A percentile compares a stretch with the other conserved stretches of the same genome.
These are phyloP conservation scores for Eumacrocentrus americanus DNA, from an alignment of 2,888 invertebrate genomes.

Conservation along the genomic window DNA sequence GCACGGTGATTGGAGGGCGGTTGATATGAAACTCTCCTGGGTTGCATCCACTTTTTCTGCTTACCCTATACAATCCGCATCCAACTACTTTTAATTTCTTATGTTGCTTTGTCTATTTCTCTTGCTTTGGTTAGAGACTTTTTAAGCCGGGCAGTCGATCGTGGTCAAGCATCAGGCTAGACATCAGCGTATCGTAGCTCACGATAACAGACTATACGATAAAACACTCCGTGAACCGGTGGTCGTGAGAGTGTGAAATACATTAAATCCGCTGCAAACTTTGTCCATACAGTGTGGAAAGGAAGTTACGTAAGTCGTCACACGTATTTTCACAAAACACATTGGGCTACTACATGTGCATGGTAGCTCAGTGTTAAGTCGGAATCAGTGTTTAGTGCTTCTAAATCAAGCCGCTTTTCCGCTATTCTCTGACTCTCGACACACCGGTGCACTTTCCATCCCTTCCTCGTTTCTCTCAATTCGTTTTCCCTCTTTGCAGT, in stretches of 20 bases:
- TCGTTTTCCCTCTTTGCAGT: conserved; percentile 5
- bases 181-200: too few relatives aligned
- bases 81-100: background rate
- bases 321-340: conserved; percentile 23
- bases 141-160: background rate
- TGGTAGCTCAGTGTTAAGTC: conserved; percentile 52
- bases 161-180: background rate
- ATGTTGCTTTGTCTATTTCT: background rate
- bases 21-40: conserved; percentile 26
- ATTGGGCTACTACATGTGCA: conserved; percentile 28
- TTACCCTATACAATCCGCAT: too few relatives aligned
- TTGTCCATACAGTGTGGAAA: conserved; percentile 5
- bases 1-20: conserved; percentile 29
- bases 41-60: background rate
- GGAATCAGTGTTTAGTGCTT: conserved; percentile 56
- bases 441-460: conserved; percentile 22
- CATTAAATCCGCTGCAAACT: conserved; percentile 10
- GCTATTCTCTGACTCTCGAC: conserved; percentile 27
- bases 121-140: background rate
- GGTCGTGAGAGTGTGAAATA: background rate
- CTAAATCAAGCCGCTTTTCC: conserved; percentile 46
- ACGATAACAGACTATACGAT: conserved; percentile 1
- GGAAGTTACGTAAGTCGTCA: conserved; percentile 17
- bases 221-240: background rate
- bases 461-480: conserved; percentile 2